These are phyloP conservation scores for Muscicapa striata DNA, from an alignment of 2,797 vertebrate genomes.

Conservation along the genomic window DNA sequence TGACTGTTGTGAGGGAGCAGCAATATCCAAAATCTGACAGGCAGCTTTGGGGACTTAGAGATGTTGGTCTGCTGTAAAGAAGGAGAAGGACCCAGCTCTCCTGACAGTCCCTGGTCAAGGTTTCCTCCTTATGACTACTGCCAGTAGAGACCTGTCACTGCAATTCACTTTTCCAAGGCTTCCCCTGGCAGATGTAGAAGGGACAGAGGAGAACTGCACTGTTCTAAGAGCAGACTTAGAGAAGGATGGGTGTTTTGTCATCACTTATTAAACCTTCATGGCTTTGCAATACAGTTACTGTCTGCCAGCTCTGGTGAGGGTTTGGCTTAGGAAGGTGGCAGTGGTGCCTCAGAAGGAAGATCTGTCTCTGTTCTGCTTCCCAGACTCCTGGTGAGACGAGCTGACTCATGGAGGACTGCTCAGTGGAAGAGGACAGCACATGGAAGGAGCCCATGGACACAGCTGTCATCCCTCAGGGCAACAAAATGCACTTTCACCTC, in stretches of 20 bases:
- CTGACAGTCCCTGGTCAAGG: neutral
- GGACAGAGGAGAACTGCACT: neutral
- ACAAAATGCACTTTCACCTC: neutral
- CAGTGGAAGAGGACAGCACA: neutral
- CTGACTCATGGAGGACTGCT: neutral
- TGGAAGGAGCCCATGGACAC: neutral
- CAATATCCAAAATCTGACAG: neutral
- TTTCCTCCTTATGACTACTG: neutral
- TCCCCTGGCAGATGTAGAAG: neutral
- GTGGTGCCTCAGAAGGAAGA: neutral
- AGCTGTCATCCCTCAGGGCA: neutral
- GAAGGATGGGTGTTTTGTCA: neutral
- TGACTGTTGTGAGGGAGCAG: neutral
- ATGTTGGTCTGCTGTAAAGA: neutral
- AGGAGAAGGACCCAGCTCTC: neutral
- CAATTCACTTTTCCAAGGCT: rapidly evolving
- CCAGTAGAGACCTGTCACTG: neutral
- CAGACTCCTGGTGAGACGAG: rapidly evolving
- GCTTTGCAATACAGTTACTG: neutral
- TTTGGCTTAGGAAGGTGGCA: neutral
- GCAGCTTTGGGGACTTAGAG: neutral
- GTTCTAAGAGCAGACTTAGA: neutral
- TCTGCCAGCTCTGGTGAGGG: neutral
- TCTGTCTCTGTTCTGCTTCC: neutral
- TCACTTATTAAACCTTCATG: neutral